Conservation (phyloP, 2,888 invertebrate species). For the Drosophila histrio region DNA sequence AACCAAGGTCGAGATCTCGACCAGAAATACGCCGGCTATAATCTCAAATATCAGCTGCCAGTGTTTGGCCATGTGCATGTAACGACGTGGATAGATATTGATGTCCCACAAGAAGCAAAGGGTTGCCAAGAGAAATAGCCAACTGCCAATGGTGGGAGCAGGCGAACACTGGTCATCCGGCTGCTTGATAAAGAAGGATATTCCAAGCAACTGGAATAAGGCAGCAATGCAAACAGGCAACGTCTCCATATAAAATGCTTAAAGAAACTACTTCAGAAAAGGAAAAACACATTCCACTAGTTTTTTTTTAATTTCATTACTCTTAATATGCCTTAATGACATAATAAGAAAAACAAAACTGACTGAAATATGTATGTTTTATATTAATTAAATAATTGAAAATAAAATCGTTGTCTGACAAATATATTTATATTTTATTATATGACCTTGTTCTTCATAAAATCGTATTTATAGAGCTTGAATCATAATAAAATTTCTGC, state of each 20-base stretch:
- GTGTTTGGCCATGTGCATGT: conserved; percentile 59
- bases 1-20: conserved; percentile 63
- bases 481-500: too few relatives aligned
- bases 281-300: not conserved
- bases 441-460: too few relatives aligned
- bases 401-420: too few relatives aligned
- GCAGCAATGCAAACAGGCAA: conserved; percentile 59
- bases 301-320: not conserved
- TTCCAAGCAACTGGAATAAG: conserved; percentile 61
- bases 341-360: not conserved
- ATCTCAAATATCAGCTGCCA: conserved; percentile 63
- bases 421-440: too few relatives aligned
- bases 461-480: too few relatives aligned
- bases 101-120: conserved; percentile 64
- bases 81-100: conserved; percentile 68
- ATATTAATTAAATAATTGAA: too few relatives aligned
- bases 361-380: too few relatives aligned
- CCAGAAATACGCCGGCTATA: conserved; percentile 56
- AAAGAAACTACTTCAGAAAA: not conserved
- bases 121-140: conserved; percentile 67
- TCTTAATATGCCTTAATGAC: not conserved
- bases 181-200: conserved; percentile 69
- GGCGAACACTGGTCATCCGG: conserved; percentile 68
- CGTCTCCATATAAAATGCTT: conserved; percentile 27
- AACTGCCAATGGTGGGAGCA: conserved; percentile 71